Conservation (phyloP, 2,888 invertebrate species). For the Ashinkailepas kermadecensis region DNA sequence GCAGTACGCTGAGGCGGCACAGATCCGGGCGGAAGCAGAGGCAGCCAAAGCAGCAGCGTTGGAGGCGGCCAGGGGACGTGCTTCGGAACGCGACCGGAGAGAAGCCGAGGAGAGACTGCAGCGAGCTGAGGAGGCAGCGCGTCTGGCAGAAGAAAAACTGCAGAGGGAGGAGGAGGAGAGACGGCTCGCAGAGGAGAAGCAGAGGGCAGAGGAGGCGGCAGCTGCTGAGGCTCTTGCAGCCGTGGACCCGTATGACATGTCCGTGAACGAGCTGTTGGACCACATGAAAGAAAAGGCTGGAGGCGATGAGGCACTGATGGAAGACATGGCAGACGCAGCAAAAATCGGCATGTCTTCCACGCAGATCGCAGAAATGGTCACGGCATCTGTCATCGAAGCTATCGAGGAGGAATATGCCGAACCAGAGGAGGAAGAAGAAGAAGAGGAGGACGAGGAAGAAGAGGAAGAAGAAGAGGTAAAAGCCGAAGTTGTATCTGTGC, state of each 20-base stretch:
- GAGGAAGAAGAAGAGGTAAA: constrained; percentile 42
- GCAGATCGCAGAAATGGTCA: neutral
- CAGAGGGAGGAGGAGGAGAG: constrained; percentile 43
- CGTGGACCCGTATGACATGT: constrained; percentile 31
- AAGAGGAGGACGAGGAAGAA: constrained; percentile 49
- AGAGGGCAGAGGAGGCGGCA: constrained; percentile 29
- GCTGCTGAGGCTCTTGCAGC: constrained; percentile 29
- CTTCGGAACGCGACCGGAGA: constrained; percentile 41
- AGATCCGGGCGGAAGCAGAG: constrained; percentile 26
- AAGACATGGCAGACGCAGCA: constrained; percentile 27
- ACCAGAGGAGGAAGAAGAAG: constrained; percentile 37
- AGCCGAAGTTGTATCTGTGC: constrained; percentile 41
- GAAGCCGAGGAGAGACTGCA: constrained; percentile 70
- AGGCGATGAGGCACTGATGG: constrained; percentile 30
- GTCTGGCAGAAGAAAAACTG: constrained; percentile 44
- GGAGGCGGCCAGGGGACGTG: constrained; percentile 40
- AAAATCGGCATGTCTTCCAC: constrained; percentile 21
- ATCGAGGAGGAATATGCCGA: constrained; percentile 27
- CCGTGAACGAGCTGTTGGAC: constrained; percentile 31
- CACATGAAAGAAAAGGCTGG: constrained; percentile 32
- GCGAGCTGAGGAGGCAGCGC: constrained; percentile 54
- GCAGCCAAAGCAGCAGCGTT: constrained; percentile 51
- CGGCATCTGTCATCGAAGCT: constrained; percentile 20
- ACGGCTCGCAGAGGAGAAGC: constrained; percentile 31
- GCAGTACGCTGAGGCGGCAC: constrained; percentile 46